Base-by-base conservation (phyloP, 2,797 vertebrate species). In the Galagoides demidoff region DNA sequence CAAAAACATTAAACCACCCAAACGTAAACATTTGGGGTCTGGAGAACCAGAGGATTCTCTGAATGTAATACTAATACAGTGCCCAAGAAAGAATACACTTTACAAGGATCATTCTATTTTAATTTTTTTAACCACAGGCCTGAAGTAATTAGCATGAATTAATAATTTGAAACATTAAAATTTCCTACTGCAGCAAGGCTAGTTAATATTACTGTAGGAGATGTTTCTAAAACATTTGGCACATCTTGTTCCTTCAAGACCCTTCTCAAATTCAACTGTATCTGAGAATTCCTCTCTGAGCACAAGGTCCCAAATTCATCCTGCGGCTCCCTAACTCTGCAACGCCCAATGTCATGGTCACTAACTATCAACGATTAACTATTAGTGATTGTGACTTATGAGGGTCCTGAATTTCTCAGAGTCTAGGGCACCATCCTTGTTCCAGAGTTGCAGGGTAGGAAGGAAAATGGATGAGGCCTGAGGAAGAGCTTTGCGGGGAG, bases 351-450 rank as follows among this genome's bases (percentile, higher is more conserved):
- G 22, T 8, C 5, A 0, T 1, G 29, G 29, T 19, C 29, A 23
- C 31, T 25, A 9, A 39, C 61, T 3, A 25, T 10, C 12, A 29
- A 8, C 3, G 12, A 0, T 0, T 37, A 25, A 27, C 8, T 27
- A 8, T 39, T 55, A 31, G 45, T 49, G 45, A 49, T 12, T 49
- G 45, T 49, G 45, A 49, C 9, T 25, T 29, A 34, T 13, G 10
- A 55, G 31, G 9, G 20, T 1, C 16, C 13, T 14, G 9, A 16
- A 52, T 59, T 85, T 52, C 63, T 55, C 52, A 49, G 34, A 34
- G 22, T 63, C 39, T 4, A 23, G 70, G 39, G 52, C 23, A 14
- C 39, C 23, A 2, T 2, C 43, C 39, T 23, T 3, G n/a, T 20
- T 39, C n/a, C 13, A 20, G 37, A 17, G 7, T 5, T 34, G 23